A percentile compares a stretch with the other conserved stretches of the same genome.
Evolutionary conservation across 2,888 invertebrate genomes (phyloP).

Genomic region (Ligdia adustata): DNA sequence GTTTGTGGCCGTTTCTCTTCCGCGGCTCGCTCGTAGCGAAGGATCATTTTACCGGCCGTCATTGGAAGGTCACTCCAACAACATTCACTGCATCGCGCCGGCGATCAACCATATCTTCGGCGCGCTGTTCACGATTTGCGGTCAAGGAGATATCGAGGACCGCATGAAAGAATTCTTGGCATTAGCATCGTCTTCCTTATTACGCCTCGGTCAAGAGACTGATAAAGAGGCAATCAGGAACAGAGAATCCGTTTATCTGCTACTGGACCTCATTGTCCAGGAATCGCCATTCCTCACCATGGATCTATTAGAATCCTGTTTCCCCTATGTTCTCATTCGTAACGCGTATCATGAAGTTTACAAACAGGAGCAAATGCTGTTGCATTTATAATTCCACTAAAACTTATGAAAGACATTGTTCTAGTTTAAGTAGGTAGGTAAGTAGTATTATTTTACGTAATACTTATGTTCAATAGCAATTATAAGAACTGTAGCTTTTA

Average conservation of each 20-base stretch:
- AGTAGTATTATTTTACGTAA: constrained; percentile 7
- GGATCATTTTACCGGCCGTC: constrained; percentile 94
- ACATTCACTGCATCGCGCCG: constrained; percentile 98
- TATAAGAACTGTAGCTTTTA: constrained; percentile 2
- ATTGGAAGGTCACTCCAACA: constrained; percentile 97
- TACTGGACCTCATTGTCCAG: constrained; percentile 98
- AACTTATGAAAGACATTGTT: constrained; percentile 42
- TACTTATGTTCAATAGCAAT: background rate
- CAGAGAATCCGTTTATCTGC: constrained; percentile 97
- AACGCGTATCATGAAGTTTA: constrained; percentile 99
- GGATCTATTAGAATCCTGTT: constrained; percentile 99
- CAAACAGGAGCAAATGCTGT: constrained; percentile 90
- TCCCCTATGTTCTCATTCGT: constrained; percentile 98
- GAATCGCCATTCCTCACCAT: constrained; percentile 99
- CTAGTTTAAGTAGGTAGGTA: constrained; percentile 15
- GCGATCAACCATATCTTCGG: constrained; percentile 98
- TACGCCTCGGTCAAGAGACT: constrained; percentile 97
- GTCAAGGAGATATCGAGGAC: constrained; percentile 97
- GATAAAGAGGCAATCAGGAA: constrained; percentile 97
- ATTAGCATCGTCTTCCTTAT: constrained; percentile 96
- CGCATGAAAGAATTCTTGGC: constrained; percentile 98
- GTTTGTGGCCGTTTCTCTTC: constrained; percentile 98
- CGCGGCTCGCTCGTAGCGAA: constrained; percentile 95
- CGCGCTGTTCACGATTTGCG: constrained; percentile 97
- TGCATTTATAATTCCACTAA: constrained; percentile 65